Base-by-base conservation (phyloP, 2,888 invertebrate genomes). In the Athetis lepigone region DNA sequence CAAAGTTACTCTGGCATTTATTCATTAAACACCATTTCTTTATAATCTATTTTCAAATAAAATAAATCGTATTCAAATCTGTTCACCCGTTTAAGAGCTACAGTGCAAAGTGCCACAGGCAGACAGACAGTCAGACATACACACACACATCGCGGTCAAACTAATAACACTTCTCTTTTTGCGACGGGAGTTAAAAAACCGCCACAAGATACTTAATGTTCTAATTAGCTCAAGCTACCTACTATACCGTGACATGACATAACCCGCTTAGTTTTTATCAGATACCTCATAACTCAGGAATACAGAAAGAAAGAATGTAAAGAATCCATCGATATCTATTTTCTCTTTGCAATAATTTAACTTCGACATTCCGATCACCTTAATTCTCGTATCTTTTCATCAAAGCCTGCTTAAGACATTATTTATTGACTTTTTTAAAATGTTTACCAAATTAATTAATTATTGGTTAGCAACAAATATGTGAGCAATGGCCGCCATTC, bases 391-490 rank as follows among this genome's bases (percentile, higher is more conserved):
- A 49, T 61, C 59, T 47, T 52, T 64, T 73, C 67, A 56, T 58
- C 29, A 29, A 23, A 21, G 27, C 23, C 45, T 49, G 33, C 45
- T 42, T 61, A 46, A 27, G 60, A 57, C 42, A 56, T 59, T 65
- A 61, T 61, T 55, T 60, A 71, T 66, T 18, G 51, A 47, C 25
- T 25, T 5, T 45, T 55, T 61, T 52, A 64, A 68, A 74, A 73
- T 71, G 71, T 79, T 73, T 70, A 75, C 66, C 65, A 60, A 64
- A 55, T 43, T 75, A 75, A 81, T 83, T 81, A 77, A 80, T 80
- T 76, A 64, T 29, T 47, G 54, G 13, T 42, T 56, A 52, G 58
- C 63, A 63, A 74, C 65, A 75, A 77, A 65, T 61, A 58, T 65
- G 66, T 68, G 55, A 64, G 58, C 69, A 75, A 73, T 59, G 66